These are phyloP conservation scores for Pollenia labialis DNA, from an alignment of 2,888 invertebrate genomes.

Conservation along the genomic window DNA sequence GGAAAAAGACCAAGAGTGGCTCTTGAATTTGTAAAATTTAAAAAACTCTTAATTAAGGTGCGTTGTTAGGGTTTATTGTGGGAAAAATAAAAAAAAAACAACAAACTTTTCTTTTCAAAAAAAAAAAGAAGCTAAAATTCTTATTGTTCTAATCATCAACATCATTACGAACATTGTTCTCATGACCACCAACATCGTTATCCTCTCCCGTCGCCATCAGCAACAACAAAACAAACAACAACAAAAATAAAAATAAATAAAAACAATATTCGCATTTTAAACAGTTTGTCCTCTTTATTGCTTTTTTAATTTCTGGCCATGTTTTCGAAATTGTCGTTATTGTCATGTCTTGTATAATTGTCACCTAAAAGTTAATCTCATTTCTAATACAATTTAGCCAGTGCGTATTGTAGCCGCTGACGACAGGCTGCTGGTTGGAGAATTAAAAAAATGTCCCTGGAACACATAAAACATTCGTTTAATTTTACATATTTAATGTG, in stretches of 20 bases:
- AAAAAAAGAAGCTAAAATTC: neutral
- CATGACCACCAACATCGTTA: constrained; percentile 23
- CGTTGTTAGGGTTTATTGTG: neutral
- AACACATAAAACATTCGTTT: constrained; percentile 17
- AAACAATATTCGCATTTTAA: constrained; percentile 63
- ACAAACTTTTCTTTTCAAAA: neutral
- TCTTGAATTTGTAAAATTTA: neutral
- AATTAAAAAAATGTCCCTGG: constrained; percentile 5
- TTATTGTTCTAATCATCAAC: constrained; percentile 13
- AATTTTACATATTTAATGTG: constrained; percentile 23
- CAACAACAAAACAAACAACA: neutral
- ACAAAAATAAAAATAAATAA: constrained; percentile 45
- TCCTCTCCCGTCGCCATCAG: neutral
- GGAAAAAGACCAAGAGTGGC: no score
- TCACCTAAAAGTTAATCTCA: constrained; percentile 14
- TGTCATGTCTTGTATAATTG: neutral
- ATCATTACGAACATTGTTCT: constrained; percentile 31
- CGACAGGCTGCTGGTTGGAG: neutral
- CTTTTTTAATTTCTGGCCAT: neutral
- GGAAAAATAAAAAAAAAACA: neutral
- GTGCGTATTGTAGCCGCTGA: no score
- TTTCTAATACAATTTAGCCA: neutral
- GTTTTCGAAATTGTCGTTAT: no score
- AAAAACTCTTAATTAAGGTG: neutral
- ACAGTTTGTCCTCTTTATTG: constrained; percentile 51